Conservation (phyloP, 2,888 invertebrate genomes). For the Cosmia pyralina region DNA sequence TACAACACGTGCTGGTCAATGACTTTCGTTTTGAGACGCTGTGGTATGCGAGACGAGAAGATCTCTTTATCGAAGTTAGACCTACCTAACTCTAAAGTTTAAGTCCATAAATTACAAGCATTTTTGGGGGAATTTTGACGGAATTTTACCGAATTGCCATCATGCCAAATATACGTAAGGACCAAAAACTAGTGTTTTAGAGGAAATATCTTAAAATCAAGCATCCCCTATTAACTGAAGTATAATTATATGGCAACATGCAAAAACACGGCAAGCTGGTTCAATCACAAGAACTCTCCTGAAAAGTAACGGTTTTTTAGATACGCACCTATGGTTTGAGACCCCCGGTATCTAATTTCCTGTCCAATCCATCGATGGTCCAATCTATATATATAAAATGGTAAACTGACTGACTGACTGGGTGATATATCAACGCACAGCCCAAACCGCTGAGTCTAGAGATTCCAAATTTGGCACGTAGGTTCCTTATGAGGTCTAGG, state of each 20-base stretch:
- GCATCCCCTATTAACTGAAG: not conserved
- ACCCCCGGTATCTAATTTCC: not conserved
- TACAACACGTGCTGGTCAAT: too few relatives aligned
- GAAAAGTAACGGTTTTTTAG: not conserved
- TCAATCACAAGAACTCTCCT: constrained; percentile 2
- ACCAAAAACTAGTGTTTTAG: not conserved
- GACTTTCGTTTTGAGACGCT: too few relatives aligned
- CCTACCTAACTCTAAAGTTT: not conserved
- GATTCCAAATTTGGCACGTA: too few relatives aligned
- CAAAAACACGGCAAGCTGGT: not conserved
- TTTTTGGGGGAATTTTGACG: not conserved
- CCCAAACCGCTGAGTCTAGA: too few relatives aligned
- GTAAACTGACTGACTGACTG: too few relatives aligned
- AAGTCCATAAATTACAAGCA: not conserved
- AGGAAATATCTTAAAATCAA: not conserved
- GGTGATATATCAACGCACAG: too few relatives aligned
- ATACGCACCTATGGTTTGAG: constrained; percentile 16
- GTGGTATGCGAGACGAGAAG: too few relatives aligned
- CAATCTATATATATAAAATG: too few relatives aligned
- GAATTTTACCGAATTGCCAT: not conserved
- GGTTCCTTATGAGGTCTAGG: too few relatives aligned
- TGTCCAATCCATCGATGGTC: too few relatives aligned
- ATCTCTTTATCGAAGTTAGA: too few relatives aligned
- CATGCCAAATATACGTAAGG: not conserved
- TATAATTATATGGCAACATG: not conserved